Conservation (phyloP, 2,113 vertebrate species). For the Rhinogobius similis region DNA sequence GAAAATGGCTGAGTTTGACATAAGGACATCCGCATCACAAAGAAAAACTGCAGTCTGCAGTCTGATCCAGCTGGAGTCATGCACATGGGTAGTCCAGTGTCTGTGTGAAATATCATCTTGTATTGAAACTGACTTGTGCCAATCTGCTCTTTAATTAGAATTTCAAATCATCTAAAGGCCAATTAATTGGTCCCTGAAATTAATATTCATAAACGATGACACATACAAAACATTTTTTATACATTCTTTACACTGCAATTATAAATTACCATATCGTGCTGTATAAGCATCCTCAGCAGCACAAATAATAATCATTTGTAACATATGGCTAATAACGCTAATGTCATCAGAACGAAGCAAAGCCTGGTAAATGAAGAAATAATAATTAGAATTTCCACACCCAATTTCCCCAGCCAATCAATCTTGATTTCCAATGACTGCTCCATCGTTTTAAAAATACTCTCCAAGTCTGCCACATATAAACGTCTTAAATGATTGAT, state of each 20-base stretch:
- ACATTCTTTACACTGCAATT: conserved; percentile 2
- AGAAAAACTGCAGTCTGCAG: conserved; percentile 15
- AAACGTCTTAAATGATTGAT: conserved; percentile 74
- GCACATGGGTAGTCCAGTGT: conserved; percentile 9
- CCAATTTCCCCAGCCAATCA: conserved; percentile 65
- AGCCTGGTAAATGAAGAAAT: conserved; percentile 60
- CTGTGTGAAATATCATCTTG: not conserved
- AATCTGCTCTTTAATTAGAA: conserved; percentile 31
- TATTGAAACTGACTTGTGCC: conserved; percentile 25
- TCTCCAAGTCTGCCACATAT: conserved; percentile 58
- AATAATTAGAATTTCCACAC: conserved; percentile 66
- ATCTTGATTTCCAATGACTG: conserved; percentile 51
- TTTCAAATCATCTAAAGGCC: conserved; percentile 11
- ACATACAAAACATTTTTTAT: conserved; percentile 5
- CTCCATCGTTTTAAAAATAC: conserved; percentile 60
- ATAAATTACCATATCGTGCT: conserved; percentile 6
- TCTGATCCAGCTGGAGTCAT: not conserved
- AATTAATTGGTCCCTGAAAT: not conserved
- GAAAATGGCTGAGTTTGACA: conserved; percentile 25
- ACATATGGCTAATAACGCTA: conserved; percentile 59
- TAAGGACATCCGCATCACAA: conserved; percentile 22
- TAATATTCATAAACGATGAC: not conserved
- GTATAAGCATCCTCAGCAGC: conserved; percentile 32
- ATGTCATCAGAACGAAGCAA: conserved; percentile 56
- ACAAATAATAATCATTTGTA: conserved; percentile 43